phyloP scores from a whole-genome alignment of 2,888 invertebrate genomes.

The Chymomyza caudatula region DNA sequence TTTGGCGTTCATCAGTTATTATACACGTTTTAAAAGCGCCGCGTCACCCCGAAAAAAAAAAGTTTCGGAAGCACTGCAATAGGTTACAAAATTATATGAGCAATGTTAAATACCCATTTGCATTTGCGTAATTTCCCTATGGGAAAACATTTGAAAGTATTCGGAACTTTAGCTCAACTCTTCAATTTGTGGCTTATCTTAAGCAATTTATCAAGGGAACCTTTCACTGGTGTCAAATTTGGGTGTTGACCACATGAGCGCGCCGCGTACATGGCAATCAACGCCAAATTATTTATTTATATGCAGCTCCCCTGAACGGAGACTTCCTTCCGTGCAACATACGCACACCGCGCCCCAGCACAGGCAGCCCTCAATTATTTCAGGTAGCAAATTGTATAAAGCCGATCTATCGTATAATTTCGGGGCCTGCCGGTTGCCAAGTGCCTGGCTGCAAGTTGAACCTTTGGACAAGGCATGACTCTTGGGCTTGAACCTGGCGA shows the following conservation, averaged over 20 bases:
- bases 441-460: slow-evolving; percentile 5
- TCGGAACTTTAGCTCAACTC: neutral
- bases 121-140: neutral
- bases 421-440: slow-evolving; percentile 2
- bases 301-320: slow-evolving; percentile 12
- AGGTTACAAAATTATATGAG: too few species aligned
- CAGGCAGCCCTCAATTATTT: slow-evolving; percentile 56
- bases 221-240: slow-evolving; percentile 57
- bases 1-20: too few species aligned
- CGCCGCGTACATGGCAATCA: slow-evolving; percentile 66
- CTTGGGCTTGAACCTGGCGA: slow-evolving; percentile 29
- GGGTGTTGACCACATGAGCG: slow-evolving; percentile 71
- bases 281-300: slow-evolving; percentile 65
- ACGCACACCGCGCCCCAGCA: slow-evolving; percentile 33
- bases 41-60: too few species aligned
- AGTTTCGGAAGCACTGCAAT: neutral
- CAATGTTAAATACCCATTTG: too few species aligned
- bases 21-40: too few species aligned
- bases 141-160: neutral
- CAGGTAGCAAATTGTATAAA: slow-evolving; percentile 56
- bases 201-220: slow-evolving; percentile 46
- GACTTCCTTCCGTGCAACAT: slow-evolving; percentile 42
- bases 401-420: slow-evolving; percentile 43
- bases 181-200: slow-evolving; percentile 43
- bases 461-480: slow-evolving; percentile 1